Conservation (phyloP, 2,888 invertebrate species). For the Gryllus longicercus region DNA sequence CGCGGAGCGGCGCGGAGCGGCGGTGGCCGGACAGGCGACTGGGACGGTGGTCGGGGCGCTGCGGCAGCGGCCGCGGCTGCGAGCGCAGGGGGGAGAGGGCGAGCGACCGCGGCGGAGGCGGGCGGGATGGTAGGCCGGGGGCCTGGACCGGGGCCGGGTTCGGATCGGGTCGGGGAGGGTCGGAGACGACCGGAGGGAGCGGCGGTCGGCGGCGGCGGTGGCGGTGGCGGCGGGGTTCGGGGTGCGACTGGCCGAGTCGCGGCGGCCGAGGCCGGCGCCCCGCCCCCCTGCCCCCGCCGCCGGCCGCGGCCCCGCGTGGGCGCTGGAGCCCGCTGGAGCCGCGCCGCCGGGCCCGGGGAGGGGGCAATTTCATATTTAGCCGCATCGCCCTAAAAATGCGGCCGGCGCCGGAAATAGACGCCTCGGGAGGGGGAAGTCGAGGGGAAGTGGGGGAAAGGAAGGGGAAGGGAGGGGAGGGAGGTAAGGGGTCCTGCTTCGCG, state of each 20-base stretch:
- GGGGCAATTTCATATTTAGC: conserved; percentile 37
- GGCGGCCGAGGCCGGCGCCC: conserved; percentile 24
- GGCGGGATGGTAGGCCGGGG: background rate
- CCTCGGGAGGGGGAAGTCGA: conserved; percentile 21
- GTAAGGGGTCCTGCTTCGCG: conserved; percentile 23
- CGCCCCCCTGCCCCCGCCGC: conserved; percentile 20
- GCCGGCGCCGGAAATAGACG: conserved; percentile 22
- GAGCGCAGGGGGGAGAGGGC: background rate
- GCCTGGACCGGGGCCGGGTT: background rate
- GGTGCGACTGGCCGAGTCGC: conserved; percentile 22
- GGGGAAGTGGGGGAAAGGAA: conserved; percentile 22
- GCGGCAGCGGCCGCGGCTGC: background rate
- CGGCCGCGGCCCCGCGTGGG: conserved; percentile 32
- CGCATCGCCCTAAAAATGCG: conserved; percentile 30
- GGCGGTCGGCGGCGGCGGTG: conserved; percentile 26
- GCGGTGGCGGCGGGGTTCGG: conserved; percentile 21
- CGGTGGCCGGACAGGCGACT: conserved; percentile 18
- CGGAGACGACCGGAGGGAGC: background rate
- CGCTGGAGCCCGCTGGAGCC: conserved; percentile 26
- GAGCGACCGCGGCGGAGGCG: conserved; percentile 5
- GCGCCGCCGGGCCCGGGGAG: conserved; percentile 22
- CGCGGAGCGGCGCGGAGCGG: background rate
- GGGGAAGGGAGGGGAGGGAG: conserved; percentile 23
- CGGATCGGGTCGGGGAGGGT: conserved; percentile 24
- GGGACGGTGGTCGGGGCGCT: background rate